Evolutionary conservation across 2,797 vertebrate genomes (phyloP).

Genomic region (Sparus aurata): DNA sequence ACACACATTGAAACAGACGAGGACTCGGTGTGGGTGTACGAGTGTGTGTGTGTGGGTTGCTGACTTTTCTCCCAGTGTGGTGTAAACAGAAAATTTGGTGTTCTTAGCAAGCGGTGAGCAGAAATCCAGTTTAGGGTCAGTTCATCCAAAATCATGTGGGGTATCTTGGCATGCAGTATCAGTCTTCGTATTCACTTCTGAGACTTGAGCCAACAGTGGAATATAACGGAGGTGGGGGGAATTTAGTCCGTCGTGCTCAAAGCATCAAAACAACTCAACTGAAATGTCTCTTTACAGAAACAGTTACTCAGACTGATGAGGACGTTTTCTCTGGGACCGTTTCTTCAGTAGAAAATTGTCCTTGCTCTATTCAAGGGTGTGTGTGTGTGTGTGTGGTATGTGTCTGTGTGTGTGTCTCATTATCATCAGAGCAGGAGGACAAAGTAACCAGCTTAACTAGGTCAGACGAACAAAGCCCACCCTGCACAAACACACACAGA

Average conservation of each 20-base stretch:
- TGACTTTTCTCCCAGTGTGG: conserved; percentile 6
- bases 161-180: too few species aligned
- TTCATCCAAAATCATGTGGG: not conserved
- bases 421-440: conserved; percentile 69
- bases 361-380: conserved; percentile 27
- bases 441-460: conserved; percentile 77
- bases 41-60: conserved; percentile 1
- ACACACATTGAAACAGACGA: conserved; percentile 35
- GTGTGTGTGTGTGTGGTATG: conserved; percentile 24
- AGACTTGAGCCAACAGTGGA: not conserved
- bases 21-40: conserved; percentile 14
- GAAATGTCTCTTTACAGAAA: not conserved
- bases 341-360: conserved; percentile 20
- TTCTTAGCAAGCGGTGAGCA: not conserved
- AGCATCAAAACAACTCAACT: not conserved
- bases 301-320: not conserved
- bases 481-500: conserved; percentile 39
- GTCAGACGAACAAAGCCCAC: conserved; percentile 79
- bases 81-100: conserved; percentile 5
- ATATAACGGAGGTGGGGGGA: not conserved
- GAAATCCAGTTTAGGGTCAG: not conserved
- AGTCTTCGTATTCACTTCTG: not conserved
- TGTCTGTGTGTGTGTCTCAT: conserved; percentile 42
- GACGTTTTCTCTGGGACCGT: not conserved
- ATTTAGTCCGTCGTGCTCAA: not conserved